Evolutionary conservation across 2,888 invertebrate genomes (phyloP), one percentile per base, ranked within the genome.

Genomic region (Diabrotica balteata): DNA sequence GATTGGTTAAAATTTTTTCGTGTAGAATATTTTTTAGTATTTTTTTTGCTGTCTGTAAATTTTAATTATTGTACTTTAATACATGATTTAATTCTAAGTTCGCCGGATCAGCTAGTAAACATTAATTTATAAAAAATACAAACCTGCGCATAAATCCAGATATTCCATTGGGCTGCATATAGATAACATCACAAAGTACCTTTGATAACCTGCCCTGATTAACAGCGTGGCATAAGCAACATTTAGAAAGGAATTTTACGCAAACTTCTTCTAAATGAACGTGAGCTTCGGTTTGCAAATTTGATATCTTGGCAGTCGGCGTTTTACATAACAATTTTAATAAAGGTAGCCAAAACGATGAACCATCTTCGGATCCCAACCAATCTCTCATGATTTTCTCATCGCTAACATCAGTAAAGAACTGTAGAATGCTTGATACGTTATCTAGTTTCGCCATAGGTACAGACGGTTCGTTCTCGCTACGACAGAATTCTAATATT

Each of bases 131-230:
- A 9, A 9, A 9, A 9, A 68, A 17, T 73, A 96, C 91, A 67
- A 97, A 85, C 62, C 96, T 89, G 44, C 96, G 89, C 51, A 95
- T 93, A 85, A 96, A 96, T 7, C 96, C 95, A 0, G 94, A 93
- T 79, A 96, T 92, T 9, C 91, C 91, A 55, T 82, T 84, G 76
- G 83, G 80, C 78, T 90, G 90, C 45, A 89, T 88, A 59, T 90
- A 88, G 65, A 94, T 88, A 54, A 94, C 92, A 74, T 90, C 89
- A 78, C 93, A 93, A 7, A 96, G 85, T 7, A 95, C 91, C 68
- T 89, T 88, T 0, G 96, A 94, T 67, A 97, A 88, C 57, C 93
- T 87, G 72, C 91, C 90, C 84, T 96, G 96, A 84, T 96, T 96
- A 60, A 87, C 88, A 0, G 91, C 88, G 83, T 96, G 95, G 80